phyloP scores from a whole-genome alignment of 2,888 invertebrate genomes.

The Synanthedon tipuliformis region DNA sequence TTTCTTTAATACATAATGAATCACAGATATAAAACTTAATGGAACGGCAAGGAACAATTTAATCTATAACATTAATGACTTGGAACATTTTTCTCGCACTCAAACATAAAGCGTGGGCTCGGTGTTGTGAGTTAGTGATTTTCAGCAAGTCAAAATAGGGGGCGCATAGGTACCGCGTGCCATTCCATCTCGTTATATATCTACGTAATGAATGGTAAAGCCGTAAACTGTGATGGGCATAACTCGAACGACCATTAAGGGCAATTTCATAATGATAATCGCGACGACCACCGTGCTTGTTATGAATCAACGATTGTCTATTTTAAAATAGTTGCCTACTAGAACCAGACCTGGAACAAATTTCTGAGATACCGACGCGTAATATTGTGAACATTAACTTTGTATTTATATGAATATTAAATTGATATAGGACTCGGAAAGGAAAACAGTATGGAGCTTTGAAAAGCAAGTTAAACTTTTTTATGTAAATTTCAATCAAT shows the following conservation, averaged over 20 bases:
- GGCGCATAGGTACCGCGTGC: neutral
- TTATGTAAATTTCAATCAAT: no score
- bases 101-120: no score
- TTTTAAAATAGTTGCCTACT: neutral
- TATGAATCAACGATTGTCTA: conserved; percentile 4
- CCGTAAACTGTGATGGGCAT: conserved; percentile 5
- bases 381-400: neutral
- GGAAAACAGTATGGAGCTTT: no score
- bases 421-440: no score
- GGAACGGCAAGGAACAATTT: neutral
- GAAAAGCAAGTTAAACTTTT: no score
- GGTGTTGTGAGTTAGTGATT: no score
- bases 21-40: neutral
- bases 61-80: no score
- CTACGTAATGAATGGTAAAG: conserved; percentile 1
- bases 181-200: neutral
- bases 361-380: neutral
- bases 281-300: conserved; percentile 5
- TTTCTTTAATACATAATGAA: conserved; percentile 12
- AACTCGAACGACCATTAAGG: conserved; percentile 11
- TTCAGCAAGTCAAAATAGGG: no score
- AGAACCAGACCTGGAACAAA: neutral
- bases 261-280: conserved; percentile 20
- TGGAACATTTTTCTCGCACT: no score
- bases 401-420: neutral